Evolutionary conservation across 2,888 invertebrate species (phyloP).

Genomic region (Sthenelais limicola): DNA sequence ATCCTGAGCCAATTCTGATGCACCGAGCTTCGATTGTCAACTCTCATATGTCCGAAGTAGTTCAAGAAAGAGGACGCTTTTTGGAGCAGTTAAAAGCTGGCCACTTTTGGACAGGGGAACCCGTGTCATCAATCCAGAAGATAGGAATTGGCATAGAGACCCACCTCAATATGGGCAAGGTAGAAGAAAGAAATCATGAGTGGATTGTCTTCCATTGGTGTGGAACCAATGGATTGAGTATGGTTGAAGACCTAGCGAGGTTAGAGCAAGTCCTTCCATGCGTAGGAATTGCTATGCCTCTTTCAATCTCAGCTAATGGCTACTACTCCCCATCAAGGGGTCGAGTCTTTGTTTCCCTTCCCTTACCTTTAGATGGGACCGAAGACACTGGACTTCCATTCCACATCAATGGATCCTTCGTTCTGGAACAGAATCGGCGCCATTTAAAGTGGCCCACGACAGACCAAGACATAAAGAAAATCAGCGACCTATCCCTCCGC

Average conservation of each 20-base stretch:
- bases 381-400: constrained; percentile 43
- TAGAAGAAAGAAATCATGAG: no score
- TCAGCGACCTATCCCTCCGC: not conserved
- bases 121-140: no score
- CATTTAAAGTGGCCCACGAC: constrained; percentile 36
- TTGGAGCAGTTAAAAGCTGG: no score
- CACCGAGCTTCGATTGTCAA: constrained; percentile 1
- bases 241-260: constrained; percentile 43
- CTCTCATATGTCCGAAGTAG: no score
- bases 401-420: constrained; percentile 45
- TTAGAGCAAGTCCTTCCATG: constrained; percentile 47
- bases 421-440: constrained; percentile 46
- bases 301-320: not conserved
- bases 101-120: no score
- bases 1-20: not conserved
- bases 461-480: constrained; percentile 17
- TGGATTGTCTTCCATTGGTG: no score
- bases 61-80: no score
- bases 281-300: constrained; percentile 49
- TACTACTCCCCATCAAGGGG: constrained; percentile 1
- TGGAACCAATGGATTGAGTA: not conserved
- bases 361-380: constrained; percentile 43
- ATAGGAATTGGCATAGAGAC: no score
- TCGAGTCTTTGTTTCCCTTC: constrained; percentile 47
- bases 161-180: no score